Evolutionary conservation across 2,888 invertebrate genomes (phyloP).

Genomic region (Adineta ricciae): DNA sequence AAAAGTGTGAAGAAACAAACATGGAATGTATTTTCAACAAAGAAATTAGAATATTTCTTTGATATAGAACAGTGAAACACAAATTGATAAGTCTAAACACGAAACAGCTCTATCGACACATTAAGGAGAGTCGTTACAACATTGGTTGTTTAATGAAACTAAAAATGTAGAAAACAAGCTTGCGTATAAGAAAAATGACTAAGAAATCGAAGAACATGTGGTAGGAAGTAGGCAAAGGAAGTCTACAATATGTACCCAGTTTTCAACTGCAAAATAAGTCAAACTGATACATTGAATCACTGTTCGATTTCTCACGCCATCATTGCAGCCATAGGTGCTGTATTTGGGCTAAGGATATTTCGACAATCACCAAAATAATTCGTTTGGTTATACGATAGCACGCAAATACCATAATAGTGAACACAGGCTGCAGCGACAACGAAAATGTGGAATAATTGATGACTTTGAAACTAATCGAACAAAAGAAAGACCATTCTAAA

Average conservation of each 20-base stretch:
- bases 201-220: background rate
- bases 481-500: too few relatives aligned
- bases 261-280: background rate
- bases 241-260: background rate
- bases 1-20: background rate
- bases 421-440: slow-evolving; percentile 95
- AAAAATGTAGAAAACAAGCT: background rate
- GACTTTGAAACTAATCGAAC: slow-evolving; percentile 75
- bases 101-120: background rate
- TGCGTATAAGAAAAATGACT: background rate
- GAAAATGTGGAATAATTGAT: slow-evolving; percentile 95
- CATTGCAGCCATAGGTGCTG: background rate
- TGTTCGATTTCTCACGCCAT: background rate
- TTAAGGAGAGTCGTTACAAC: background rate
- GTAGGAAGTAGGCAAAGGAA: background rate
- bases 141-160: background rate
- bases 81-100: background rate
- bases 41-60: background rate
- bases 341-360: background rate
- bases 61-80: background rate
- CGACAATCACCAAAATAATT: slow-evolving; percentile 42
- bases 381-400: slow-evolving; percentile 76
- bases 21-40: background rate
- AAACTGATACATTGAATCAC: background rate
- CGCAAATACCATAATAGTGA: slow-evolving; percentile 93